Base-by-base conservation (phyloP, 1,140 invertebrate species). In the Heterodera schachtii region DNA sequence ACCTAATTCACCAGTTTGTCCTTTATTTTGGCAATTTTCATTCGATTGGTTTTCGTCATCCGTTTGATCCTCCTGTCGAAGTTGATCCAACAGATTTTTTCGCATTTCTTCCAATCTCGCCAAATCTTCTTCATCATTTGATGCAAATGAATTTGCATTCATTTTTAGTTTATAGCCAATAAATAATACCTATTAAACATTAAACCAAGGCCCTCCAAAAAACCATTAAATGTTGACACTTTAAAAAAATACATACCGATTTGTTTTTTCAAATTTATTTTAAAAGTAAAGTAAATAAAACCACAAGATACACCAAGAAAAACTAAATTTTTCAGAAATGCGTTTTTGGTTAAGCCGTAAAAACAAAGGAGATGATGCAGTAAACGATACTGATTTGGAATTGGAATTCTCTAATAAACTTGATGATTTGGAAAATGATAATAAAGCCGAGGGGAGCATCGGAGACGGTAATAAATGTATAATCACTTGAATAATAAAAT, bases 101-200 rank as follows among this genome's bases (percentile, higher is more conserved):
- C 69, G 69, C 69, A 71, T 71, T 71, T 71, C 69, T 41, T 71
- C 69, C 69, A 71, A 71, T 46, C 43, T 41, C 11, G 41, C 31
- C 69, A 71, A 46, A 46, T 71, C 69, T 71, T 71, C 69, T 31
- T 71, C 69, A 41, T 41, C 69, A 43, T 46, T 46, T 41, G 69
- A 41, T 43, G 21, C 3, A 21, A 71, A 43, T 71, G 31, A 43
- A 7, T 41, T 19, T 6, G 31, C 69, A 71, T 71, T 19, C 31
- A 71, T 64, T 64, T 64, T 64, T 5, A 52, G 11, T 52, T 52
- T 52, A 8, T 8, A 52, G 11, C 6, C 49, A 52, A 52, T 52
- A 52, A 52, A 11, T 8, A 31, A 31, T 31, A 31, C 31, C 31
- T 31, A 31, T 31, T 31, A 31, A 31, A 31, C 31, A 31, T 31